Evolutionary conservation across 2,113 vertebrate species (phyloP).

Genomic region (Agapornis roseicollis): DNA sequence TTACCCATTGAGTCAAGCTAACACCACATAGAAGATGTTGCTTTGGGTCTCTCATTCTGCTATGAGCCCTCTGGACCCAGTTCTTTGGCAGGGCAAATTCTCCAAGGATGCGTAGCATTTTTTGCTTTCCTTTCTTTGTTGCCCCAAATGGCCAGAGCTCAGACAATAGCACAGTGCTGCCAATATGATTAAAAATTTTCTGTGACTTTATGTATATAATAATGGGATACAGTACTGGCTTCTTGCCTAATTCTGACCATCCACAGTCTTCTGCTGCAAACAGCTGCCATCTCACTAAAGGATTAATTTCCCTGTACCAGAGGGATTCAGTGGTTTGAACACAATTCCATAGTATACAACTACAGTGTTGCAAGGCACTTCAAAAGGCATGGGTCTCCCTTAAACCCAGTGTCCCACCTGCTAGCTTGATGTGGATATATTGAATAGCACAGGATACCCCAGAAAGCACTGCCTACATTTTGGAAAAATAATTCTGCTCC

Average conservation of each 20-base stretch:
- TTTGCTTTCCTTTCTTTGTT: neutral
- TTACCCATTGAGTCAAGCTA: neutral
- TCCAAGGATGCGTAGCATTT: neutral
- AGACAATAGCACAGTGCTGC: neutral
- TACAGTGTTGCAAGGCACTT: neutral
- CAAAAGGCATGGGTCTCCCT: neutral
- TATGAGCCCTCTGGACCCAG: neutral
- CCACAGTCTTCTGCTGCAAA: neutral
- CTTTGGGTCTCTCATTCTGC: neutral
- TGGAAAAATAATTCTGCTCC: neutral
- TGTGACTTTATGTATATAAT: neutral
- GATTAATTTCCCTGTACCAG: neutral
- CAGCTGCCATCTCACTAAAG: neutral
- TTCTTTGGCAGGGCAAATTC: neutral
- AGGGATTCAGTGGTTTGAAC: neutral
- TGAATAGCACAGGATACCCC: neutral
- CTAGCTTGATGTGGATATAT: neutral
- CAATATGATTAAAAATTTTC: neutral
- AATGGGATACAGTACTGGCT: neutral
- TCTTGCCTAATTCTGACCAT: neutral
- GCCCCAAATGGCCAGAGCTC: neutral
- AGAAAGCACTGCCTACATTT: neutral
- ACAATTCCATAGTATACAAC: rapidly evolving
- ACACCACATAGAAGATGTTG: neutral
- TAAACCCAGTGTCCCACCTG: neutral